Base-by-base conservation (phyloP, 1,140 invertebrate species). In the Drosophila sulfurigaster region DNA sequence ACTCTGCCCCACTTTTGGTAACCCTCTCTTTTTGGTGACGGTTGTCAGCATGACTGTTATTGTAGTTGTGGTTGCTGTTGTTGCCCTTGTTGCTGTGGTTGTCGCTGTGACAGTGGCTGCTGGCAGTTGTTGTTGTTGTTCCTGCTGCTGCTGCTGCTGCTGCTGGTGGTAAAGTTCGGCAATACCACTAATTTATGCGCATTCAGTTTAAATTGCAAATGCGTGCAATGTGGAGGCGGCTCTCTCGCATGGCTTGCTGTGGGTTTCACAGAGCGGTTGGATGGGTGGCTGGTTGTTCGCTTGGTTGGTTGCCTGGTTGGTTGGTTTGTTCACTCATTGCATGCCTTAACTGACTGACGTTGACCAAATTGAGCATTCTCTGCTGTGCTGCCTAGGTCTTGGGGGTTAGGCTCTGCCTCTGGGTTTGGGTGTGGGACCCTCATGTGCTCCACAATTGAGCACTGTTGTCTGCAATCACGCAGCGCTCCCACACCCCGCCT, bases 191-290 rank as follows among this genome's bases (percentile, higher is more conserved):
- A 86, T 86, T 87, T 86, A 86, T 86, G 82, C 82, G 82, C 77
- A 87, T 86, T 87, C 82, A 87, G 82, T 86, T 86, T 87, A 87
- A 86, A 86, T 86, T 86, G 82, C 79, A 86, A 86, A 87, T 86
- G 79, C 82, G 76, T 82, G 82, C 82, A 59, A 67, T 73, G 71
- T 79, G 82, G 43, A 64, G 48, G 68, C 46, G 25, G 10, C 25
- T 51, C 30, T 41, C 46, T 60, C 5, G 30, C 7, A 46, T 43
- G 32, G 45, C 13, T 63, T 65, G 41, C 68, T 45, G 51, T 35
- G 15, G 38, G 16, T 5, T 11, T 13, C 20, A 30, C 10, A 38
- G 15, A 7, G n/a, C 16, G 30, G 32, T 3, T 38, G 35, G 8
- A 38, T 60, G 58, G 5, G 5, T 45, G 62, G 20, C 13, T 45